Evolutionary conservation across 2,797 vertebrate genomes (phyloP).

Genomic region (Anas georgica): DNA sequence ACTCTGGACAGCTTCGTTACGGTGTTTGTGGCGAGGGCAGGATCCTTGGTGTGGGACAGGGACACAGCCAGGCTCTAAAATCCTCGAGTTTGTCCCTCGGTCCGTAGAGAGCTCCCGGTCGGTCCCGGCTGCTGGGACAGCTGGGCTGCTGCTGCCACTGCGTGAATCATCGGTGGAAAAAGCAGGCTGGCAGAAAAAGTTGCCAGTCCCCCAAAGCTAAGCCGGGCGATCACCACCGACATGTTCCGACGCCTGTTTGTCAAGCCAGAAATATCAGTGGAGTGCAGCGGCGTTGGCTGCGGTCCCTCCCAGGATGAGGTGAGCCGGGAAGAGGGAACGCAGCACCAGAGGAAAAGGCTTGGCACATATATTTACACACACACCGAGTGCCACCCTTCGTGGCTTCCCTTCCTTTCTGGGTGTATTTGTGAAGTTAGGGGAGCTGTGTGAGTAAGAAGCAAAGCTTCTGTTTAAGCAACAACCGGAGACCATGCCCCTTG

Average conservation of each 20-base stretch:
- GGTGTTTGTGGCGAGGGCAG: background rate
- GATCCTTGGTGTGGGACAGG: background rate
- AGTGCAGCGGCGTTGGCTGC: rapidly evolving
- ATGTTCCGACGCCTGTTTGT: background rate
- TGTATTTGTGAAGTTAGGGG: background rate
- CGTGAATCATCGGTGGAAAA: background rate
- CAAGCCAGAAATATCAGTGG: background rate
- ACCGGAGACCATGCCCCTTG: rapidly evolving
- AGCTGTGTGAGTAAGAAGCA: background rate
- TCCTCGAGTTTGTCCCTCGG: rapidly evolving
- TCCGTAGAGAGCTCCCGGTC: rapidly evolving
- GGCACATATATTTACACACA: background rate
- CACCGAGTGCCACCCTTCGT: background rate
- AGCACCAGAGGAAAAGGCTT: background rate
- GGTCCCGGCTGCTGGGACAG: background rate
- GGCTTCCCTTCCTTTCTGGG: background rate
- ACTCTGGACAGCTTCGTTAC: rapidly evolving
- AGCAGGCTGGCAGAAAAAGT: background rate
- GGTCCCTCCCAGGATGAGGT: background rate
- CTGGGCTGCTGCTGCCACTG: background rate
- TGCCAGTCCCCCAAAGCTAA: background rate
- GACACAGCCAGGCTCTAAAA: background rate
- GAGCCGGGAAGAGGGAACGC: background rate
- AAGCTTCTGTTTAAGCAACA: slow-evolving; percentile 15
- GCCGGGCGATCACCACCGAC: background rate